A percentile compares a stretch with the other conserved stretches of the same genome.
phyloP scores from a whole-genome alignment of 2,888 invertebrate species.

The Leptinotarsa juncta region DNA sequence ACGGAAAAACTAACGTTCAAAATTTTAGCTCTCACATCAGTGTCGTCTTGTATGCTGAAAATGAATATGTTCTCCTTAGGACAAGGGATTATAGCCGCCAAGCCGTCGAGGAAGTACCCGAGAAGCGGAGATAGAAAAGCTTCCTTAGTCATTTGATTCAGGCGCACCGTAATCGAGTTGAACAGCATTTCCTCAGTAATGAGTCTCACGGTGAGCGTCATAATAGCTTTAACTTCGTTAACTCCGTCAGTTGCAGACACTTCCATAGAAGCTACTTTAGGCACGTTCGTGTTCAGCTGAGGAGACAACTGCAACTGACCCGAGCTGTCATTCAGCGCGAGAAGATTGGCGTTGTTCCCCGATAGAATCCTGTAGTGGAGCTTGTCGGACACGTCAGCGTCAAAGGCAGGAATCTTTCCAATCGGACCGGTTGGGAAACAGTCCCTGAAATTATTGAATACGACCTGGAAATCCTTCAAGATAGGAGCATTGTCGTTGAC shows the following conservation, averaged over 20 bases:
- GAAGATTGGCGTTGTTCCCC: slow-evolving; percentile 92
- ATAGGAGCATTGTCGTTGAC: slow-evolving; percentile 95
- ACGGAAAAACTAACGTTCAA: slow-evolving; percentile 96
- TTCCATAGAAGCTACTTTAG: slow-evolving; percentile 92
- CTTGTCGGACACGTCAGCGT: slow-evolving; percentile 93
- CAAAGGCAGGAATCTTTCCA: slow-evolving; percentile 91
- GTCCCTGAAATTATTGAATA: slow-evolving; percentile 95
- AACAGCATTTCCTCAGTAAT: slow-evolving; percentile 95
- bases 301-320: slow-evolving; percentile 91
- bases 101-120: slow-evolving; percentile 88
- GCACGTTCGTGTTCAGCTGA: slow-evolving; percentile 94
- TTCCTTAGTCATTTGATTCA: slow-evolving; percentile 93
- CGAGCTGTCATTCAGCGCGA: slow-evolving; percentile 83
- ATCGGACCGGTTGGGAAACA: slow-evolving; percentile 94
- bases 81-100: slow-evolving; percentile 92
- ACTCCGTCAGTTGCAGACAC: slow-evolving; percentile 94
- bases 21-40: slow-evolving; percentile 87
- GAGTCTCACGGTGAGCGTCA: slow-evolving; percentile 89
- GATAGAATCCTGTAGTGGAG: slow-evolving; percentile 85
- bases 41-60: slow-evolving; percentile 93
- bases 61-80: slow-evolving; percentile 92
- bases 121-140: slow-evolving; percentile 91
- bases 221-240: slow-evolving; percentile 92
- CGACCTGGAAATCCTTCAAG: slow-evolving; percentile 88
- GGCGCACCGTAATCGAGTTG: slow-evolving; percentile 92